A percentile compares a stretch with the other conserved stretches of the same genome.
phyloP scores from a whole-genome alignment of 2,113 vertebrate species.

The Epinephelus moara region DNA sequence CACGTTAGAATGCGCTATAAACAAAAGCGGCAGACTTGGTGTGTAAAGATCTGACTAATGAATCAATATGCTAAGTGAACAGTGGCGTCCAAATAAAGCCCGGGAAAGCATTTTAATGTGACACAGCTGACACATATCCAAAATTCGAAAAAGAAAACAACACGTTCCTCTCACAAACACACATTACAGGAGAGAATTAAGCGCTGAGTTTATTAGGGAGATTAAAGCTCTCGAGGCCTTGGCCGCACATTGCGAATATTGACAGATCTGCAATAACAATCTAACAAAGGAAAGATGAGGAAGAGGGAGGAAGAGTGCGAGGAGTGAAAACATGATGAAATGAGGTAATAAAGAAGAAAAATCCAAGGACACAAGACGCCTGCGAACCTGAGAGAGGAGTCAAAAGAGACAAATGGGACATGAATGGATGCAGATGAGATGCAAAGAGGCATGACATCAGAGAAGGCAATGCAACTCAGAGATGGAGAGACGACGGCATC shows the following conservation, averaged over 20 bases:
- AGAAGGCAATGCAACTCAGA: slow-evolving; percentile 40
- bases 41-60: slow-evolving; percentile 61
- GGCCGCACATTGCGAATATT: slow-evolving; percentile 42
- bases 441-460: slow-evolving; percentile 78
- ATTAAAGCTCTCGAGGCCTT: slow-evolving; percentile 59
- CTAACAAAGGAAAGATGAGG: background rate
- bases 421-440: slow-evolving; percentile 78
- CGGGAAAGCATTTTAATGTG: slow-evolving; percentile 65
- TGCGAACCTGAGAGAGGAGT: slow-evolving; percentile 49
- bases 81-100: slow-evolving; percentile 55
- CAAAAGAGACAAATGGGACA: slow-evolving; percentile 70
- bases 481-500: slow-evolving; percentile 65
- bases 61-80: slow-evolving; percentile 78
- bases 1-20: slow-evolving; percentile 57
- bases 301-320: background rate
- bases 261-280: slow-evolving; percentile 49
- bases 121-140: slow-evolving; percentile 51
- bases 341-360: slow-evolving; percentile 58
- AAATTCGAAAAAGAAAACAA: slow-evolving; percentile 45
- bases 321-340: slow-evolving; percentile 45
- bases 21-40: slow-evolving; percentile 54
- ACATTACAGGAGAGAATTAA: slow-evolving; percentile 35
- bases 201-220: slow-evolving; percentile 56
- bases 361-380: slow-evolving; percentile 50
- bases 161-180: slow-evolving; percentile 35